Conservation (phyloP, 2,888 invertebrate genomes). For the Boloria selene region DNA sequence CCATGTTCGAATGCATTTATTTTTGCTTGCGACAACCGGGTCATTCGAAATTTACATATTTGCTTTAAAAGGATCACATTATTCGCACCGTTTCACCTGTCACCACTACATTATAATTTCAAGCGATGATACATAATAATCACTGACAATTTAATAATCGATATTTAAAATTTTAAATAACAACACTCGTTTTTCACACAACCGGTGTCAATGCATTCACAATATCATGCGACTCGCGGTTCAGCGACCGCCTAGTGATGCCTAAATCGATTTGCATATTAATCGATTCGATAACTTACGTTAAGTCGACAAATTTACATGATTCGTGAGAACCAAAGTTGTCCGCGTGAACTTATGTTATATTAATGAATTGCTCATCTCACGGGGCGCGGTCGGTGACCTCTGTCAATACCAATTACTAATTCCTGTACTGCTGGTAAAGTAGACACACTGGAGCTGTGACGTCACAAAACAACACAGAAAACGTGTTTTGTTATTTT, state of each 20-base stretch:
- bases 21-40: background rate
- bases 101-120: background rate
- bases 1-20: constrained; percentile 8
- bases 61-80: background rate
- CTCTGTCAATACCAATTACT: constrained; percentile 69
- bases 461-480: background rate
- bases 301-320: constrained; percentile 82
- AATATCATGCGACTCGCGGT: constrained; percentile 68
- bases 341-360: constrained; percentile 80
- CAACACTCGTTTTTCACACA: constrained; percentile 91
- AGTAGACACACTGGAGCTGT: constrained; percentile 29
- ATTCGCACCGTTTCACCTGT: constrained; percentile 3
- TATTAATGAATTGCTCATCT: constrained; percentile 80
- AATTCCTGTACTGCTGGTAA: constrained; percentile 34
- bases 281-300: constrained; percentile 82
- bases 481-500: background rate
- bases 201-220: constrained; percentile 85
- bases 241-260: constrained; percentile 80
- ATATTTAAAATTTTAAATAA: constrained; percentile 51
- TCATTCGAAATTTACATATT: background rate
- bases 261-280: constrained; percentile 78
- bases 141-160: constrained; percentile 31
- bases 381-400: constrained; percentile 61
- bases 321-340: constrained; percentile 79
- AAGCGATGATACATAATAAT: constrained; percentile 10